These are phyloP conservation scores for Campylomormyrus tamandua DNA, from an alignment of 2,113 vertebrate species.

Conservation along the genomic window DNA sequence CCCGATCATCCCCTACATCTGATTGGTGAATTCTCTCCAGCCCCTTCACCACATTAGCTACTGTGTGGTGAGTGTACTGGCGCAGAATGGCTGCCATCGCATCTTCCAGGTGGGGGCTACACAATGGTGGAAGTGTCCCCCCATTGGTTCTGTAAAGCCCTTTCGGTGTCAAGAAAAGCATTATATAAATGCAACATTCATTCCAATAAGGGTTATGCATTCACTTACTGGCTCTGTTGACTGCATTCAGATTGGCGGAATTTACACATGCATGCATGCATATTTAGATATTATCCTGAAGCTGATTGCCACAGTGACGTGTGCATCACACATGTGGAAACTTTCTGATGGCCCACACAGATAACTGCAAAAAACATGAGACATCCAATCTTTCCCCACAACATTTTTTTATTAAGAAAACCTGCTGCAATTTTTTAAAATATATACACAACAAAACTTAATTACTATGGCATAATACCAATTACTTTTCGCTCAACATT, in stretches of 20 bases:
- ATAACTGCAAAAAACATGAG: background rate
- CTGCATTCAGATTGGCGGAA: background rate
- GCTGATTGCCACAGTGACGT: background rate
- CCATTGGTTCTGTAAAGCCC: background rate
- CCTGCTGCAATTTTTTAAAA: slow-evolving; percentile 32
- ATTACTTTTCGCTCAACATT: slow-evolving; percentile 57
- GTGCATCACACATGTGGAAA: background rate
- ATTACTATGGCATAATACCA: slow-evolving; percentile 65
- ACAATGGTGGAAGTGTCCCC: background rate
- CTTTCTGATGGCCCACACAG: background rate
- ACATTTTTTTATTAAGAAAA: slow-evolving; percentile 47
- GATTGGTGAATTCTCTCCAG: background rate
- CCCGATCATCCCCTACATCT: background rate
- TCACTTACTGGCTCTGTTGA: background rate
- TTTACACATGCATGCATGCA: background rate
- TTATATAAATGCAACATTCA: background rate
- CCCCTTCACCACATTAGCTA: background rate
- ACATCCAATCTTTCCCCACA: background rate
- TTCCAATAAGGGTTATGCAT: background rate
- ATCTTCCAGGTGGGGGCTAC: background rate
- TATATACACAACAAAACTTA: slow-evolving; percentile 44
- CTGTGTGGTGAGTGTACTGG: background rate
- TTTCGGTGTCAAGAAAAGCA: background rate
- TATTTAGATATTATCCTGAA: background rate
- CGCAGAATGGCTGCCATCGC: background rate